Evolutionary conservation across 2,113 vertebrate genomes (phyloP), one percentile per base, ranked within the genome.

Genomic region (Microcebus murinus): DNA sequence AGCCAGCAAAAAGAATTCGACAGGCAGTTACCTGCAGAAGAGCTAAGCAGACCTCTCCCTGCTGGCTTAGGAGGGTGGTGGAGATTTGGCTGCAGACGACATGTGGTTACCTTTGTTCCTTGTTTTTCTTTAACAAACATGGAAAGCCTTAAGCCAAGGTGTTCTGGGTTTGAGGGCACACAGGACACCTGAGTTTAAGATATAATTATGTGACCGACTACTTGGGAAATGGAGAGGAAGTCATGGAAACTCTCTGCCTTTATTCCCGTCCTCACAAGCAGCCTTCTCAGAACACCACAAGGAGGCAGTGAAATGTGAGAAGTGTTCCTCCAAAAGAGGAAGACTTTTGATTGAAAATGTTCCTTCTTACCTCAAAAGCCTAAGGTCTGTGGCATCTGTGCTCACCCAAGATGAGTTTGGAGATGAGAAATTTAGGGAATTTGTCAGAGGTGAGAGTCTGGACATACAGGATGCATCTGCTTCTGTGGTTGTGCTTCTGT

Each of bases 1-100:
- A 96, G 86, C 77, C 55, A 42, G 96, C 88, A 83, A 74, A 82
- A 95, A 96, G 95, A 94, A 90, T 71, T 84, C 12, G 25, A 39
- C 86, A 96, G 93, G 95, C 88, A 96, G 59, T 85, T 95, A 96
- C 96, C 94, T 96, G 97, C 96, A 95, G 39, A 80, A 65, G 23
- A n/a, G 25, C 0, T 0, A 42, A 70, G 34, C 12, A 21, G 18
- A n/a, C 61, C 59, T 31, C 67, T 95, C 39, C 73, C 87, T 20
- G 0, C 74, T 10, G 34, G 50, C 91, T 89, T 29, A 39, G 42
- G 68, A 42, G 59, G n/a, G 14, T 10, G 6, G 27, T 34, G 29
- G 36, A 86, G 73, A 1, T 80, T 79, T 85, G 71, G 57, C 80
- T 67, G n/a, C 4, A 5, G 42, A 89, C 21, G 31, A 57, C 8